These are phyloP conservation scores for Nymphalis io DNA, from an alignment of 1,140 invertebrate genomes.

Conservation along the genomic window DNA sequence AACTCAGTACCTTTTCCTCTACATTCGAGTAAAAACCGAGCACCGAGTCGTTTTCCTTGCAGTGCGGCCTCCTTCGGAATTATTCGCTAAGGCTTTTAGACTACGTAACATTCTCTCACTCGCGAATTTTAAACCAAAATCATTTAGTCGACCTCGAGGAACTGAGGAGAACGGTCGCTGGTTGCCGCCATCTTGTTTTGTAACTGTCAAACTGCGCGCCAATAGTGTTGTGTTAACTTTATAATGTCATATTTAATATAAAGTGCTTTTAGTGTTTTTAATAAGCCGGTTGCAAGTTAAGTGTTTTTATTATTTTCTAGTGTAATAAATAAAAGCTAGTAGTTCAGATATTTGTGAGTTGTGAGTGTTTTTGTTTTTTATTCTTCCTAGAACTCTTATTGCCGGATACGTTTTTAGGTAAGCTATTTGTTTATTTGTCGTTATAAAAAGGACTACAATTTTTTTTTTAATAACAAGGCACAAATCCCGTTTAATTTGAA, in stretches of 20 bases:
- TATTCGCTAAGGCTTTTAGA: conserved; percentile 48
- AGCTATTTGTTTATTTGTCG: conserved; percentile 22
- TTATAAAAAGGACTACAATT: neutral
- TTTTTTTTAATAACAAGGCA: neutral
- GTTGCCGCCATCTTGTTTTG: conserved; percentile 47
- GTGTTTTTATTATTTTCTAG: conserved; percentile 11
- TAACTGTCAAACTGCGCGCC: conserved; percentile 42
- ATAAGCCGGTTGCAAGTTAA: neutral
- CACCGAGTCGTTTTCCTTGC: conserved; percentile 68
- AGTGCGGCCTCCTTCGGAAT: conserved; percentile 60
- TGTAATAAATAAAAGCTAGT: neutral
- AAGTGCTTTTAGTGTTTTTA: conserved; percentile 8
- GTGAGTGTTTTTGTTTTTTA: conserved; percentile 28
- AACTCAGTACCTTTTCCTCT: neutral
- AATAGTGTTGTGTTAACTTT: conserved; percentile 22
- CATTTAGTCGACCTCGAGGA: conserved; percentile 72
- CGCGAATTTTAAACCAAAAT: conserved; percentile 52
- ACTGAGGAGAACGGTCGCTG: conserved; percentile 51
- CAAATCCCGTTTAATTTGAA: neutral
- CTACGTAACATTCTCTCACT: conserved; percentile 64
- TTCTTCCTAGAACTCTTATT: neutral
- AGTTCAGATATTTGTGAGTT: conserved; percentile 29
- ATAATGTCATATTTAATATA: neutral
- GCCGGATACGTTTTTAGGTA: conserved; percentile 43
- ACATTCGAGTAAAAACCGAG: conserved; percentile 16